Percentiles rank a stretch among this genome's conserved stretches.
Conservation (phyloP, 2,797 vertebrate species). For the Chaetophractus vellerosus region DNA sequence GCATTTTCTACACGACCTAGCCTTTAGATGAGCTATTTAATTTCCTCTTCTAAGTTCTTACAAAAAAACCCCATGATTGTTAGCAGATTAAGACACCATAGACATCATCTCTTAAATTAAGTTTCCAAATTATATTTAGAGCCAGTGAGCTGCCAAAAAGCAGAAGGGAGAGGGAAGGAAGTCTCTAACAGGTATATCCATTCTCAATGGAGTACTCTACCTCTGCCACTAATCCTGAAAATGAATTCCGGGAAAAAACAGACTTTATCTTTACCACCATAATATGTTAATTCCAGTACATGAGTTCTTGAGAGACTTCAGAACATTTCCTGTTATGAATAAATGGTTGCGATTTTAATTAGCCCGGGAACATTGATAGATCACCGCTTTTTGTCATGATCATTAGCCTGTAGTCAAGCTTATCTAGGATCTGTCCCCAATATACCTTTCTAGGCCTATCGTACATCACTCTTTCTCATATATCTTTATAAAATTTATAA, state of each 20-base stretch:
- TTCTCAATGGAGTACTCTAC: not conserved
- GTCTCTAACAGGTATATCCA: not conserved
- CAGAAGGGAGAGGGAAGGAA: not conserved
- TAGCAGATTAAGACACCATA: not conserved
- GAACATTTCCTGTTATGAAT: constrained; percentile 43
- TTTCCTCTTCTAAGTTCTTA: constrained; percentile 31
- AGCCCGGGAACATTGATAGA: not conserved
- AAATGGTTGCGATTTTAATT: constrained; percentile 55
- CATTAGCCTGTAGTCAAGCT: not conserved
- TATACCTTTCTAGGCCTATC: not conserved
- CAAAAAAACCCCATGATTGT: not conserved
- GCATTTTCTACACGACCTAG: not conserved
- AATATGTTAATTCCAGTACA: constrained; percentile 9
- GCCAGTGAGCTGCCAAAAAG: not conserved
- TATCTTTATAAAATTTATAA: constrained; percentile 42
- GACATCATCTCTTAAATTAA: not conserved
- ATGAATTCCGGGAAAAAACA: not conserved
- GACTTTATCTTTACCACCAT: not conserved
- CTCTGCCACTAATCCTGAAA: not conserved
- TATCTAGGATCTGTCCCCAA: constrained; percentile 11
- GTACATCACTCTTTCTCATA: not conserved
- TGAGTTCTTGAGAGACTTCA: constrained; percentile 20
- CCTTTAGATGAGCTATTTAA: constrained; percentile 28
- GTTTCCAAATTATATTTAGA: constrained; percentile 43
- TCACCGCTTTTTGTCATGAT: constrained; percentile 43